Evolutionary conservation across 1,140 invertebrate species (phyloP).

Genomic region (Drosophila arizonae): DNA sequence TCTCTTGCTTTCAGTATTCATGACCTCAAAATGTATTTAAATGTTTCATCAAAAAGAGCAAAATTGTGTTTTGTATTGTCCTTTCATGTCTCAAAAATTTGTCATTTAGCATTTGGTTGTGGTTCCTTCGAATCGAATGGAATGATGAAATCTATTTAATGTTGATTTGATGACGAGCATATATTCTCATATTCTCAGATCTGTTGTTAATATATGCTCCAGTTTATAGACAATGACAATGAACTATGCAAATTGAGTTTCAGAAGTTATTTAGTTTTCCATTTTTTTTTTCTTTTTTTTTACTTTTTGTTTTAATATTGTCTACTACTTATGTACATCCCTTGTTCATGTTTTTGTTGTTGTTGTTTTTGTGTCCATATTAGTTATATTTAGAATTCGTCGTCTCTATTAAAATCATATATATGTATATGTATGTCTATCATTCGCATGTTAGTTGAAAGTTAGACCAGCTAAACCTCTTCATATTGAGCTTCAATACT

Average conservation of each 20-base stretch:
- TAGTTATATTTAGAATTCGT: conserved; percentile 49
- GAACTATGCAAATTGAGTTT: conserved; percentile 50
- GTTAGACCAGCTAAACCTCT: conserved; percentile 12
- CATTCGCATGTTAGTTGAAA: conserved; percentile 28
- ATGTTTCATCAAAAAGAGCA: conserved; percentile 68
- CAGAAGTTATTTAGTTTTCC: conserved; percentile 34
- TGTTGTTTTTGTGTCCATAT: conserved; percentile 64
- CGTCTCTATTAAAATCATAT: conserved; percentile 33
- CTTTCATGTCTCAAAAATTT: conserved; percentile 78
- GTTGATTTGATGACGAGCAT: conserved; percentile 15
- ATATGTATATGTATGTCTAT: background rate
- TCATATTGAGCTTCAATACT: conserved; percentile 72
- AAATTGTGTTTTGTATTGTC: conserved; percentile 76
- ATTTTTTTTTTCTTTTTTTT: conserved; percentile 18
- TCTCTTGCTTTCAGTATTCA: conserved; percentile 36
- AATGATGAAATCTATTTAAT: conserved; percentile 33
- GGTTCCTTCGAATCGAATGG: conserved; percentile 36
- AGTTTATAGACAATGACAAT: conserved; percentile 49
- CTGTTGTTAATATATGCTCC: background rate
- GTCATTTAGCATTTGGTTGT: conserved; percentile 60
- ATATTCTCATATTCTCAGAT: too few relatives aligned
- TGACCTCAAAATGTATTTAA: conserved; percentile 47
- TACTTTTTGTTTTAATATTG: conserved; percentile 68
- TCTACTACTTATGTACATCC: conserved; percentile 82
- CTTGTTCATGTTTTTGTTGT: conserved; percentile 75